phyloP scores from a whole-genome alignment of 2,888 invertebrate genomes.

The Chrysolina haemoptera region DNA sequence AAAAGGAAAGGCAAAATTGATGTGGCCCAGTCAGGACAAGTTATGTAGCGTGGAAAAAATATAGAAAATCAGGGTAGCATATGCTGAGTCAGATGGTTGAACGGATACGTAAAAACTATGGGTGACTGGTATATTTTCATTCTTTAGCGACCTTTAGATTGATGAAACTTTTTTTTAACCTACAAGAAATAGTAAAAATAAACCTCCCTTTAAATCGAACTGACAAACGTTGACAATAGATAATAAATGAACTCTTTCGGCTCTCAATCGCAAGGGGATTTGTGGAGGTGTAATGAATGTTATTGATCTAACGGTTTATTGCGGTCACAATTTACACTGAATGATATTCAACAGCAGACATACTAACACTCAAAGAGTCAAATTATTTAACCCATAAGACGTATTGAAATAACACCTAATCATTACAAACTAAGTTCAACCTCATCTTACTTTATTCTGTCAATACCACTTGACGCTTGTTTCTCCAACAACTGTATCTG shows the following conservation, averaged over 20 bases:
- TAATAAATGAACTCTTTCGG: conserved; percentile 60
- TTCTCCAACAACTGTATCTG: too few relatives aligned
- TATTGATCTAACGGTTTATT: background rate
- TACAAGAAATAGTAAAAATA: conserved; percentile 66
- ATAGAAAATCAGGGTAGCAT: conserved; percentile 63
- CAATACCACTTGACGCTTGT: too few relatives aligned
- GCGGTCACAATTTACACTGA: background rate
- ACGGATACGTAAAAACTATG: conserved; percentile 62
- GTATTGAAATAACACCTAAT: too few relatives aligned
- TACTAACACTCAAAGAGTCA: too few relatives aligned
- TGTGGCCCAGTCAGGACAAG: conserved; percentile 58
- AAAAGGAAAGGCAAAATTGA: conserved; percentile 49
- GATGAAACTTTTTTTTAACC: conserved; percentile 64
- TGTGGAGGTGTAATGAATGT: background rate
- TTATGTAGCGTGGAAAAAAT: conserved; percentile 64
- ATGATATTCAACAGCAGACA: background rate
- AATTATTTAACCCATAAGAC: too few relatives aligned
- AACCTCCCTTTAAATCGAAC: conserved; percentile 63
- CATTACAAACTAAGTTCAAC: too few relatives aligned
- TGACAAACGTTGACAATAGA: conserved; percentile 62
- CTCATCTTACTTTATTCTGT: too few relatives aligned
- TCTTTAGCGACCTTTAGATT: conserved; percentile 61
- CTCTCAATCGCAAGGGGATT: background rate
- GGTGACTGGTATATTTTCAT: conserved; percentile 66
- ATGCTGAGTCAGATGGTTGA: conserved; percentile 66